Evolutionary conservation across 1,140 invertebrate genomes (phyloP).

Genomic region (Streblospio benedicti): DNA sequence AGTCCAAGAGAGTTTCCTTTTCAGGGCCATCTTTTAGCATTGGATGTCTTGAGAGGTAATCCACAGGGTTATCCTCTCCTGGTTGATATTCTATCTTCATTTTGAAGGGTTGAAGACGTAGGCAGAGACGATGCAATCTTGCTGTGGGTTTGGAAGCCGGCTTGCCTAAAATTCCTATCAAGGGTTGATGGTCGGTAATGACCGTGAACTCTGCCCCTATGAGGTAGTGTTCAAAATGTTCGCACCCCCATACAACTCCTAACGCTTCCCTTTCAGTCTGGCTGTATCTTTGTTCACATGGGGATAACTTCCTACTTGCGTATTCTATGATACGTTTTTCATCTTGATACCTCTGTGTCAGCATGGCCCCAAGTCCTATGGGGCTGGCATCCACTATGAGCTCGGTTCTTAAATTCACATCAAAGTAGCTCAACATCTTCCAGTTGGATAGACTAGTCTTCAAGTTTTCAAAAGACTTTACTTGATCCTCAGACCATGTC

Average conservation of each 20-base stretch:
- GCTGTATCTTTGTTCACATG: conserved; percentile 25
- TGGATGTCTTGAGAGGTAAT: conserved; percentile 24
- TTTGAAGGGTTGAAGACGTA: conserved; percentile 8
- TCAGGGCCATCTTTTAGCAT: background rate
- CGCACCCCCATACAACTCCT: conserved; percentile 37
- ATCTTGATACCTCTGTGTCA: too few relatives aligned
- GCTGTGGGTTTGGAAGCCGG: conserved; percentile 9
- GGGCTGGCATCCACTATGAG: conserved; percentile 5
- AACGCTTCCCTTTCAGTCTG: conserved; percentile 40
- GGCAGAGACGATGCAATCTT: conserved; percentile 12
- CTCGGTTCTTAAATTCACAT: background rate
- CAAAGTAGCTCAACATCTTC: too few relatives aligned
- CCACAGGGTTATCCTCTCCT: conserved; percentile 20
- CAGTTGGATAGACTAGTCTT: too few relatives aligned
- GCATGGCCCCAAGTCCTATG: background rate
- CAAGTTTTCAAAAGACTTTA: too few relatives aligned
- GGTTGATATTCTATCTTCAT: conserved; percentile 10
- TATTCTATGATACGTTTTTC: conserved; percentile 18
- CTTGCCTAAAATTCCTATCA: conserved; percentile 12
- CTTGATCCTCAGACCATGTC: background rate
- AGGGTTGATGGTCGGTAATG: conserved; percentile 32
- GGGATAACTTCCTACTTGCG: background rate
- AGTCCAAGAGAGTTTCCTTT: too few relatives aligned
- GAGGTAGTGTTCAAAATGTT: conserved; percentile 40
- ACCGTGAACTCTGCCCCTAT: conserved; percentile 31